Conservation (phyloP, 2,113 vertebrate genomes). For the Cranoglanis bouderius region DNA sequence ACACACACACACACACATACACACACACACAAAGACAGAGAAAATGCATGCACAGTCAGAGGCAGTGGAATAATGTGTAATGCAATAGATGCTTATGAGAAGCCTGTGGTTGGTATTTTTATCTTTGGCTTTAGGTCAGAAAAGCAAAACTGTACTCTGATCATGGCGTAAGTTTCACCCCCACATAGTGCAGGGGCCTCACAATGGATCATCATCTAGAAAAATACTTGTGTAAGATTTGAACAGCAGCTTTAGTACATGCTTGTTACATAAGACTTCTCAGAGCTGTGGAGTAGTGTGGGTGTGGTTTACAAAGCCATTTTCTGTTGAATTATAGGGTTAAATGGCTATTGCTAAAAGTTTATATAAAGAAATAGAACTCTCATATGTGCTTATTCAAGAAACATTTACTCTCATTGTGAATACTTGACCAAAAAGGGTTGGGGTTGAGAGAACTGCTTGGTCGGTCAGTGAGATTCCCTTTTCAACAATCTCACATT, state of each 20-base stretch:
- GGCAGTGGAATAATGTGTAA: neutral
- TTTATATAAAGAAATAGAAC: neutral
- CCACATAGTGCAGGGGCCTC: neutral
- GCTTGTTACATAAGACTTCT: constrained; percentile 17
- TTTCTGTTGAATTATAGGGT: neutral
- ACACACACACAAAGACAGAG: constrained; percentile 7
- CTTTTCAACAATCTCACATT: neutral
- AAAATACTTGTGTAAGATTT: constrained; percentile 5
- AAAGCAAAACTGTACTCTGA: neutral
- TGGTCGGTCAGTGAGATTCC: neutral
- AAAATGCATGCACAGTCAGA: neutral
- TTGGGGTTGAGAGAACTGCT: neutral
- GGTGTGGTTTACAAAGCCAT: neutral
- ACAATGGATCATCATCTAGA: neutral
- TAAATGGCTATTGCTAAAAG: neutral
- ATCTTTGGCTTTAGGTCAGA: neutral
- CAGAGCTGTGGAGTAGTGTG: neutral
- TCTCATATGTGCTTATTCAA: neutral
- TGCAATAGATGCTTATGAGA: neutral
- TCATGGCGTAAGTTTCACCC: neutral
- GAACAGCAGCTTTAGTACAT: neutral
- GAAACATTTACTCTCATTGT: neutral
- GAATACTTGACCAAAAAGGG: neutral
- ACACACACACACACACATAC: constrained; percentile 12
- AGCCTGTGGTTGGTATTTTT: neutral